Evolutionary conservation across 2,797 vertebrate species (phyloP), one percentile per base, ranked within the genome.

Genomic region (Pipistrellus pipistrellus): DNA sequence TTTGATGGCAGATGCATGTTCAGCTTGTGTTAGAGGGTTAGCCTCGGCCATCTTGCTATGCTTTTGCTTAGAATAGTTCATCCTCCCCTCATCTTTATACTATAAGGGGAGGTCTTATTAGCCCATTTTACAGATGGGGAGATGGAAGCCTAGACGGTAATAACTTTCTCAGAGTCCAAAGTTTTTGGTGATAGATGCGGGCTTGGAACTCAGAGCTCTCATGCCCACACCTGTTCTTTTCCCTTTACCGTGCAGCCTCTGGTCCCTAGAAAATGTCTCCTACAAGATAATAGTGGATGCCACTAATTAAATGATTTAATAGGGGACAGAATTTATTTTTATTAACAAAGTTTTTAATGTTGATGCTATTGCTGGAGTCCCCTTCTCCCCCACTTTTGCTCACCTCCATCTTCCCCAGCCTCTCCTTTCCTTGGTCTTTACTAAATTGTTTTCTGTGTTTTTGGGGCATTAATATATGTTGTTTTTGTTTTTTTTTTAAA

Each of bases 301-400:
- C 62, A 38, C 30, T 91, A 69, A 38, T 88, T 55, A 71, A 72
- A 23, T 71, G 68, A 51, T 57, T 69, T 83, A 48, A 15, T 77
- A 55, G 62, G 59, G 90, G 80, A 53, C 15, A 6, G 35, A 51
- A 73, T 88, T 64, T 88, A 76, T 64, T 64, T 64, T 59, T 82
- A 53, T n/a, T 59, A 72, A 68, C 73, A 35, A 75, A 90, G n/a
- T 72, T 90, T 91, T 30, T 30, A 64, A 64, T 64, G 59, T 64
- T 64, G 30, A 64, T 6, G 15, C 30, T 64, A n/a, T n/a, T n/a
- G 62, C 62, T 30, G 62, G 30, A 64, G 62, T n/a, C 14, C 62
- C 14, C 62, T 30, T 59, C 5, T 27, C 25, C 57, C 57, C 25
- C 25, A 59, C 57, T 59, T 59, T 59, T 59, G 25, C 25, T 25